phyloP scores from a whole-genome alignment of 2,113 vertebrate species.

The Leiothrix lutea region DNA sequence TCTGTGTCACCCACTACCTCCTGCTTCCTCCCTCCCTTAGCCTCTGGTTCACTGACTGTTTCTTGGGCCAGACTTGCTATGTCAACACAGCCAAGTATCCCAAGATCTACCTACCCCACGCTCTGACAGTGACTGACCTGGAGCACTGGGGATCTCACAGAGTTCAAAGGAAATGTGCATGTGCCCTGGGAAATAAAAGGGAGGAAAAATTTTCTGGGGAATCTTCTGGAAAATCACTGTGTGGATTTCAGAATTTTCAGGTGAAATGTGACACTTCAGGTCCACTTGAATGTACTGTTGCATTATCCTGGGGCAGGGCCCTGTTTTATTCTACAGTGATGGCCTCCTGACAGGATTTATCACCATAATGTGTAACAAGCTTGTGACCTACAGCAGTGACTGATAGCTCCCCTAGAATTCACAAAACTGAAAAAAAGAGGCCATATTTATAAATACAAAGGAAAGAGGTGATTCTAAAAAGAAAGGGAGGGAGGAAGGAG shows the following conservation, averaged over 20 bases:
- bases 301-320: background rate
- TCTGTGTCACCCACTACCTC: background rate
- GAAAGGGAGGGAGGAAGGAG: background rate
- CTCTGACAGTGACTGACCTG: background rate
- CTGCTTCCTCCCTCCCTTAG: background rate
- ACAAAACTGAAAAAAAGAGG: slow-evolving; percentile 3
- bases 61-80: background rate
- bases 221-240: background rate
- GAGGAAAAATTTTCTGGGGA: background rate
- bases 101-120: rapidly evolving
- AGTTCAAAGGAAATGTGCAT: rapidly evolving
- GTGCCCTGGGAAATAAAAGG: background rate
- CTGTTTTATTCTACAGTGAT: background rate
- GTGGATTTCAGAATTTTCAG: background rate
- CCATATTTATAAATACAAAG: slow-evolving; percentile 23
- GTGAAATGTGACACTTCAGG: background rate
- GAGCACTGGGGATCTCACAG: background rate
- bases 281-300: background rate
- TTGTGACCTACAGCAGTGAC: slow-evolving; percentile 40
- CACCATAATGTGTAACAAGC: background rate
- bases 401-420: slow-evolving; percentile 6
- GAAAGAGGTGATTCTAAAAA: slow-evolving; percentile 6
- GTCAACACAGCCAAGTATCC: background rate
- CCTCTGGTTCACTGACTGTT: background rate
- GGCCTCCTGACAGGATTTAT: slow-evolving; percentile 37